phyloP scores from a whole-genome alignment of 2,113 vertebrate genomes.

The Rhea pennata region DNA sequence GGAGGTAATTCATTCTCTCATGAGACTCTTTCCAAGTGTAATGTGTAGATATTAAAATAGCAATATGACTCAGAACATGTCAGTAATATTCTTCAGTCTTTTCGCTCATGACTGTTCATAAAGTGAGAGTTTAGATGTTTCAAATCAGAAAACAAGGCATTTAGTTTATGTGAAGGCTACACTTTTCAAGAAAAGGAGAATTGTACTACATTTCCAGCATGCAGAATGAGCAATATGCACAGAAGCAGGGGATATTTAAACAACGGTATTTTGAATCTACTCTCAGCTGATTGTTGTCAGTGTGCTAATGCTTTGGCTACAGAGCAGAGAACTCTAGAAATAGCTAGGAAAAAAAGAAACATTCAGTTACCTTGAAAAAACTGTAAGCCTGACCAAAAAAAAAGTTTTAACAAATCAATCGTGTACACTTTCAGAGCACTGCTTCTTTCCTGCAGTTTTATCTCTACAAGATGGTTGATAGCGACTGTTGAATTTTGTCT shows the following conservation, averaged over 20 bases:
- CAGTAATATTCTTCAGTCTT: slow-evolving; percentile 8
- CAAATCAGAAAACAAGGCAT: slow-evolving; percentile 54
- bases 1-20: slow-evolving; percentile 25
- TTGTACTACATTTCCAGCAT: slow-evolving; percentile 10
- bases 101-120: slow-evolving; percentile 14
- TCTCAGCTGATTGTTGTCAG: neutral
- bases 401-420: neutral
- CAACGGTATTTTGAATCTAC: slow-evolving; percentile 13
- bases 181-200: slow-evolving; percentile 48
- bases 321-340: neutral
- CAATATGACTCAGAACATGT: slow-evolving; percentile 7
- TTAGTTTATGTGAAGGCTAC: slow-evolving; percentile 15
- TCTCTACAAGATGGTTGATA: neutral
- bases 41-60: slow-evolving; percentile 8
- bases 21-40: slow-evolving; percentile 21
- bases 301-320: neutral
- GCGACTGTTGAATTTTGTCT: neutral
- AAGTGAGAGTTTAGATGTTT: slow-evolving; percentile 10
- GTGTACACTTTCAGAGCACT: neutral
- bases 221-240: slow-evolving; percentile 23
- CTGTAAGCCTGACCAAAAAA: neutral
- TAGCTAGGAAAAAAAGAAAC: neutral
- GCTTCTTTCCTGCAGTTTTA: neutral
- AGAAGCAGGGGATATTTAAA: slow-evolving; percentile 9
- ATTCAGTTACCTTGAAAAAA: neutral